Evolutionary conservation across 2,797 vertebrate species (phyloP), one percentile per base, ranked within the genome.

Genomic region (Astyanax mexicanus): DNA sequence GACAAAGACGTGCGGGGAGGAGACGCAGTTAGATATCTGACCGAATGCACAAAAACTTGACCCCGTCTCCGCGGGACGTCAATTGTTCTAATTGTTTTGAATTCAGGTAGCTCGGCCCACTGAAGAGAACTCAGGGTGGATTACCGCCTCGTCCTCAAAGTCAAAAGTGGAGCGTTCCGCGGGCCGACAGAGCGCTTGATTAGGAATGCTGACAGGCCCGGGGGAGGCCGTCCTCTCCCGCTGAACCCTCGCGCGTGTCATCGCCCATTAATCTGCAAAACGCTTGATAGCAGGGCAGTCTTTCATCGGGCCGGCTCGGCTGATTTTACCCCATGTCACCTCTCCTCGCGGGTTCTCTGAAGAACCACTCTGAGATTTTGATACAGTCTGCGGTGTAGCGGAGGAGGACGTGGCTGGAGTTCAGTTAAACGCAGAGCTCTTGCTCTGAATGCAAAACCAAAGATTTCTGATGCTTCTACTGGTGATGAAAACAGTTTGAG

Each of bases 231-330:
- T 86, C 86, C 87, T 79, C 88, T 90, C 83, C 80, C 66, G 78
- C 88, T 92, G 88, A 92, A 90, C 89, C 88, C 52, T 78, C 80
- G 81, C 81, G 88, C 88, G 83, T 91, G 91, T 90, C 91, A 91
- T 90, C 86, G 83, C 83, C 82, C 84, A 89, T 91, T 87, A 90
- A 87, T 86, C 84, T 84, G 55, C 69, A 65, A 69, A 87, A 87
- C 25, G 70, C 89, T 88, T 89, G 88, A 92, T 85, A 88, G 81
- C 85, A 85, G 62, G 85, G 76, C 84, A 80, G 84, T 81, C 85
- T 90, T 89, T 89, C 84, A 86, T 88, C 42, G 40, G 80, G 82
- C 74, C 78, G 77, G 82, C 76, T 79, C 87, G 77, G 81, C 75
- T 83, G 84, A 87, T 80, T 84, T 83, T 72, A 67, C 80, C 83